phyloP scores from a whole-genome alignment of 2,888 invertebrate species.

The Boloria selene region DNA sequence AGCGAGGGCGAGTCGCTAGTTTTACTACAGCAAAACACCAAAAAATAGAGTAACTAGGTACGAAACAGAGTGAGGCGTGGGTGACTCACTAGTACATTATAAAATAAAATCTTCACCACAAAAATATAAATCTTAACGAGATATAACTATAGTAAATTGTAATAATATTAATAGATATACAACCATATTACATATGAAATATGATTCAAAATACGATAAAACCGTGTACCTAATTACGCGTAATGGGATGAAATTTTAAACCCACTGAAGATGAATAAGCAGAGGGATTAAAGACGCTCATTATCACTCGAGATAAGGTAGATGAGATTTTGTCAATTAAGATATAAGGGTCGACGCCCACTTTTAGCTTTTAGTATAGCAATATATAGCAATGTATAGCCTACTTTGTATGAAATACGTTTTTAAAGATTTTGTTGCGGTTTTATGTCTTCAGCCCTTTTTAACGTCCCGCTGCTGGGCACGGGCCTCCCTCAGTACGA shows the following conservation, averaged over 20 bases:
- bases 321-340: conserved; percentile 25
- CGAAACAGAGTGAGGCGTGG: too few relatives aligned
- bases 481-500: too few relatives aligned
- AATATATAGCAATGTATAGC: too few relatives aligned
- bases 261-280: conserved; percentile 22
- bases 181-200: neutral
- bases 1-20: too few relatives aligned
- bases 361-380: neutral
- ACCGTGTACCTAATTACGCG: conserved; percentile 17
- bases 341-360: conserved; percentile 5
- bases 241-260: conserved; percentile 26
- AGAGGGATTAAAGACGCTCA: conserved; percentile 23
- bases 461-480: too few relatives aligned
- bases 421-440: too few relatives aligned
- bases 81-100: too few relatives aligned
- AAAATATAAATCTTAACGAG: neutral
- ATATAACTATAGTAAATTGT: neutral
- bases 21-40: too few relatives aligned
- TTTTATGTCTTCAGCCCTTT: too few relatives aligned
- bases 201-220: neutral
- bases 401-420: too few relatives aligned
- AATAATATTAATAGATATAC: neutral
- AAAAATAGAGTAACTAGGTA: too few relatives aligned
- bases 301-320: conserved; percentile 24
- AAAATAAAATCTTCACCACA: too few relatives aligned